Evolutionary conservation across 2,113 vertebrate genomes (phyloP).

Genomic region (Dicaeum eximium): DNA sequence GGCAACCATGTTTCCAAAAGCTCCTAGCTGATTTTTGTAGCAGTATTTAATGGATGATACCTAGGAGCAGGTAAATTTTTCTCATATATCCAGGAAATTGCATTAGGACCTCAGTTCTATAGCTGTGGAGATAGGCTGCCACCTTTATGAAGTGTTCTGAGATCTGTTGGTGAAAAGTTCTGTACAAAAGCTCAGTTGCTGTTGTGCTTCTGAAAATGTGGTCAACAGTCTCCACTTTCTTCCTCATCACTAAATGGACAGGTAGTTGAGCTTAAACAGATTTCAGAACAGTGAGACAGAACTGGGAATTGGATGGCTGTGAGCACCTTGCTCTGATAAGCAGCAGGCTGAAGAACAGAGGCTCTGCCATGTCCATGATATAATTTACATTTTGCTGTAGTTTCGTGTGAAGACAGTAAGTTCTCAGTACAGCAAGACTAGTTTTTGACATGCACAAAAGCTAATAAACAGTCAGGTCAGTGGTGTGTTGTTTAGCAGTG

Average conservation of each 20-base stretch:
- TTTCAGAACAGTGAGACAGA: not conserved
- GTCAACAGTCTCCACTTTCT: not conserved
- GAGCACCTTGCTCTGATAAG: not conserved
- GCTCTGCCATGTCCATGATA: not conserved
- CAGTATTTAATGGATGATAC: not conserved
- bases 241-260: not conserved
- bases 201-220: not conserved
- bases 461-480: not conserved
- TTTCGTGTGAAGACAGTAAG: not conserved
- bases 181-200: not conserved
- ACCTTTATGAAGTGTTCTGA: not conserved
- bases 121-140: not conserved
- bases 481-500: not conserved
- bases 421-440: not conserved
- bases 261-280: not conserved
- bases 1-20: not conserved
- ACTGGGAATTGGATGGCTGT: not conserved
- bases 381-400: not conserved
- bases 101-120: not conserved
- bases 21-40: not conserved
- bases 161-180: not conserved
- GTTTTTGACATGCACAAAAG: not conserved
- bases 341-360: not conserved
- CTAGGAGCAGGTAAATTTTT: not conserved
- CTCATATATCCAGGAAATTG: not conserved